phyloP scores from a whole-genome alignment of 2,797 vertebrate species.

The Aulostomus chinensis region DNA sequence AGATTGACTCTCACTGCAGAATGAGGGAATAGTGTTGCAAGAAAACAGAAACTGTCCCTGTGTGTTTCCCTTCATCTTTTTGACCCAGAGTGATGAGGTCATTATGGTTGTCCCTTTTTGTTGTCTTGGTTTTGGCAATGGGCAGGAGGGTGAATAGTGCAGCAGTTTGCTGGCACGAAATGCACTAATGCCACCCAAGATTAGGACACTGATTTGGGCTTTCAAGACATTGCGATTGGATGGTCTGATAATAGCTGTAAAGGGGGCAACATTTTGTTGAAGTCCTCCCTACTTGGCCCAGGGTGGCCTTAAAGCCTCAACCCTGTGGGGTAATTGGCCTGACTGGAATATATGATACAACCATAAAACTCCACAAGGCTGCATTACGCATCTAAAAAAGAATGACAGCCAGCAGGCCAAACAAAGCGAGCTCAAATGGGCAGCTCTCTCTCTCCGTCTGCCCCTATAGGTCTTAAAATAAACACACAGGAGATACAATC shows the following conservation, averaged over 20 bases:
- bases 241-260: conserved; percentile 16
- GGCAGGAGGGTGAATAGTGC: conserved; percentile 39
- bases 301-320: conserved; percentile 54
- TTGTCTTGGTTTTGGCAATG: conserved; percentile 50
- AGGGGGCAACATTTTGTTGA: conserved; percentile 18
- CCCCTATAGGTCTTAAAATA: conserved; percentile 29
- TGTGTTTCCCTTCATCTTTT: conserved; percentile 17
- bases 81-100: conserved; percentile 33
- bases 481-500: conserved; percentile 47
- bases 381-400: conserved; percentile 52
- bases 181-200: conserved; percentile 55
- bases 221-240: conserved; percentile 33
- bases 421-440: conserved; percentile 37
- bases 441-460: conserved; percentile 18
- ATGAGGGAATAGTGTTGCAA: conserved; percentile 19
- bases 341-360: conserved; percentile 51
- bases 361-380: conserved; percentile 53
- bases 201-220: conserved; percentile 54
- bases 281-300: conserved; percentile 35
- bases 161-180: conserved; percentile 51
- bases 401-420: conserved; percentile 45
- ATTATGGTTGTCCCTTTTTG: conserved; percentile 53
- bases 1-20: conserved; percentile 31
- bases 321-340: conserved; percentile 51
- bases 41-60: conserved; percentile 29